Evolutionary conservation across 2,797 vertebrate species (phyloP).

Genomic region (Sebastes matsubarae): DNA sequence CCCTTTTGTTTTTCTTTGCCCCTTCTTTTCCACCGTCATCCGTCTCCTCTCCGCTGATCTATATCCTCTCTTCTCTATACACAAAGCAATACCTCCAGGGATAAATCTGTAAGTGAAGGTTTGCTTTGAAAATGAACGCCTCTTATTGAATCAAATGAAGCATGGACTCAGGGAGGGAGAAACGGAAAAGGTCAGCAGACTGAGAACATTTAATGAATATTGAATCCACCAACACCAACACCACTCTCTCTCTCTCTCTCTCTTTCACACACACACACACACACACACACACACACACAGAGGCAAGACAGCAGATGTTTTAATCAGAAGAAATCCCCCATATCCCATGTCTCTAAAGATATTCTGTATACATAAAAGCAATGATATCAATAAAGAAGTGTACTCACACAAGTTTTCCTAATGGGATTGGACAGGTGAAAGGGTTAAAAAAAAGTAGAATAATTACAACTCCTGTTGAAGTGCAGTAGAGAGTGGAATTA

Average conservation of each 20-base stretch:
- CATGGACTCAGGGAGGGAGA: conserved; percentile 52
- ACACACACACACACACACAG: not conserved
- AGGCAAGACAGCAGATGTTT: conserved; percentile 1
- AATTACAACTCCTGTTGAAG: not conserved
- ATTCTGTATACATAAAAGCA: not conserved
- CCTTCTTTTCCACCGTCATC: not conserved
- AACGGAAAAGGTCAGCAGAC: conserved; percentile 74
- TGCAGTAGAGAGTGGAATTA: not conserved
- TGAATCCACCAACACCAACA: conserved; percentile 45
- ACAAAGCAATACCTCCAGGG: conserved; percentile 53
- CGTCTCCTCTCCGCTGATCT: conserved; percentile 31
- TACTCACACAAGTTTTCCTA: not conserved
- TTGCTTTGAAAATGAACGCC: conserved; percentile 73
- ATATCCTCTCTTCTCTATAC: conserved; percentile 12
- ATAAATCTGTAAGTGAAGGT: conserved; percentile 61
- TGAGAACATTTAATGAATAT: conserved; percentile 74
- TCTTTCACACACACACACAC: not conserved
- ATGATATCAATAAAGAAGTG: not conserved
- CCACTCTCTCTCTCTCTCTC: not conserved
- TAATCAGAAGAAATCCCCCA: not conserved
- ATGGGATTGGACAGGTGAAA: not conserved
- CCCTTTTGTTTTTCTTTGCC: conserved; percentile 10
- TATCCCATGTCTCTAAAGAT: not conserved
- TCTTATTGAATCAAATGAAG: conserved; percentile 80
- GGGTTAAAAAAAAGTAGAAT: not conserved